Evolutionary conservation across 2,797 vertebrate genomes (phyloP).

Genomic region (Karalla daura): DNA sequence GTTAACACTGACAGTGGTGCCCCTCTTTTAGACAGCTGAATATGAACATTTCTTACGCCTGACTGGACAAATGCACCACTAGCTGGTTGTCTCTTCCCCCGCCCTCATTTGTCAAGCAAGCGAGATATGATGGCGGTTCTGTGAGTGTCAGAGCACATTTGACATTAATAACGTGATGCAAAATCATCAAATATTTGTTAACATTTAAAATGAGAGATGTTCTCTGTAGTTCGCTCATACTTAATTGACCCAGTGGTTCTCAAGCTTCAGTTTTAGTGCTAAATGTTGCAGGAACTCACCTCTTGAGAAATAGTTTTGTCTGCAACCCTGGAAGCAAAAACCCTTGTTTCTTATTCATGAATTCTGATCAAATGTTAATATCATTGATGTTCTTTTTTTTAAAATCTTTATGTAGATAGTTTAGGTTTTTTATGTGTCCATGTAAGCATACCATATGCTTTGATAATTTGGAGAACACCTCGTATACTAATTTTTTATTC

Average conservation of each 20-base stretch:
- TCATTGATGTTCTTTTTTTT: not conserved
- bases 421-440: not conserved
- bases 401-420: too few species aligned
- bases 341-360: not conserved
- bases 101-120: slow-evolving; percentile 4
- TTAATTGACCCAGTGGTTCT: not conserved
- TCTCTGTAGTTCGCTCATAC: not conserved
- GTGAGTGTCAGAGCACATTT: not conserved
- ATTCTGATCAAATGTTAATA: not conserved
- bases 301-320: not conserved
- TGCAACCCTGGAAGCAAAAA: not conserved
- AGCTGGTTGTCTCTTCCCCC: slow-evolving; percentile 7
- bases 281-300: not conserved
- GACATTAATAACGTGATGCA: not conserved
- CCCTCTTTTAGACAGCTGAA: slow-evolving; percentile 6
- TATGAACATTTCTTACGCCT: not conserved
- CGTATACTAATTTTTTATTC: not conserved
- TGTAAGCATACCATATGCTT: not conserved
- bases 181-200: not conserved
- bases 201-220: not conserved
- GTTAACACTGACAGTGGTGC: slow-evolving; percentile 29
- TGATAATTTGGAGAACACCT: too few species aligned
- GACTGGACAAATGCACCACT: not conserved
- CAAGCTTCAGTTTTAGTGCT: not conserved
- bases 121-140: not conserved